Evolutionary conservation across 2,113 vertebrate species (phyloP), one percentile per base, ranked within the genome.

Genomic region (Cromileptes altivelis): DNA sequence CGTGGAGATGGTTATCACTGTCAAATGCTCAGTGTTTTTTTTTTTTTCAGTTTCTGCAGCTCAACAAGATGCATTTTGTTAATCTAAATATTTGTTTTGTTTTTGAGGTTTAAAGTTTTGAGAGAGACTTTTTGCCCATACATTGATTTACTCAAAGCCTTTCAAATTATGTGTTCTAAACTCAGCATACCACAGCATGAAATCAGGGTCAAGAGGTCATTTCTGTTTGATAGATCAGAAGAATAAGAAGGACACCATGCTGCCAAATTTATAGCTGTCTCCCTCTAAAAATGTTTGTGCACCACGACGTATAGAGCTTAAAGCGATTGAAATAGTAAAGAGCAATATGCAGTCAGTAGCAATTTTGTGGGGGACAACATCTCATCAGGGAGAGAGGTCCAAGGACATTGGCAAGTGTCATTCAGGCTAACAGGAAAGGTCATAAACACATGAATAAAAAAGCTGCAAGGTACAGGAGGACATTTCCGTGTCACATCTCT

Each of bases 1-100:
- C 67, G 61, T 81, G 55, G 53, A 86, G 91, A 92, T 85, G 58
- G 55, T 87, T 90, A 91, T 92, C 89, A 3, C 47, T 62, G 67
- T 73, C 71, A 80, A 78, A 74, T 30, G 33, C 50, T 56, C 19
- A 10, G 33, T 37, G 13, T n/a, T 62, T 11, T 47, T 14, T 49
- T 27, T 15, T 17, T 47, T 8, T 63, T 64, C 61, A 21, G 42
- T 19, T 33, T 55, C 21, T 63, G 49, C 49, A 57, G 68, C 67
- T 67, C 17, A 42, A 75, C 23, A 56, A 40, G 57, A 37, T 33
- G 45, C 53, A 40, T 78, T 42, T 62, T 60, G 4, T 73, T 77
- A 40, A 47, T 55, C 13, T 15, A 42, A 21, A 57, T 6, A 21
- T 13, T 50, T 8, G 12, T 63, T 13, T 76, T 63, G 1, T 69